These are phyloP conservation scores for Digitonthophagus gazella DNA, from an alignment of 2,888 invertebrate genomes.

Conservation along the genomic window DNA sequence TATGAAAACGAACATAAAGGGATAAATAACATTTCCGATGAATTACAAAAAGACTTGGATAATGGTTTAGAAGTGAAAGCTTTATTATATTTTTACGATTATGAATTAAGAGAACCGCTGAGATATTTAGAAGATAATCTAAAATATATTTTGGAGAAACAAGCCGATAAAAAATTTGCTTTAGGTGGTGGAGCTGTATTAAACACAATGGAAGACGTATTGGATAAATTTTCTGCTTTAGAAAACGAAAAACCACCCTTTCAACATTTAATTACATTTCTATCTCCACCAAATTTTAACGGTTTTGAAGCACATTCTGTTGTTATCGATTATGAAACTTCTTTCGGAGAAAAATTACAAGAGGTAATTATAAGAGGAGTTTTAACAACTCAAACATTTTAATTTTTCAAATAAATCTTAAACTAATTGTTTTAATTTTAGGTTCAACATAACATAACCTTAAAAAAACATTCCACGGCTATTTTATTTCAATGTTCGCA, in stretches of 20 bases:
- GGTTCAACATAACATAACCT: too few species aligned
- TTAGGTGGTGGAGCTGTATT: background rate
- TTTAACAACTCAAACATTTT: too few species aligned
- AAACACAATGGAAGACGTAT: background rate
- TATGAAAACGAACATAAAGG: too few species aligned
- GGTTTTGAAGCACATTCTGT: background rate
- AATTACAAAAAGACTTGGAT: background rate
- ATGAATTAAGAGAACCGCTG: too few species aligned
- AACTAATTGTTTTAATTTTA: too few species aligned
- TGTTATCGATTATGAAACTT: background rate
- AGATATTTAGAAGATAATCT: background rate
- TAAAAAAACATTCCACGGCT: too few species aligned
- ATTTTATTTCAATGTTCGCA: too few species aligned
- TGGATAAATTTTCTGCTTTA: background rate
- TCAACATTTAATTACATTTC: background rate
- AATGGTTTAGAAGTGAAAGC: background rate
- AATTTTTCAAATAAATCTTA: too few species aligned
- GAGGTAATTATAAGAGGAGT: too few species aligned
- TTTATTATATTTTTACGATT: background rate
- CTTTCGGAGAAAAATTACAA: background rate
- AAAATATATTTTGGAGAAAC: background rate
- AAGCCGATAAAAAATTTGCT: background rate
- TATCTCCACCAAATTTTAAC: background rate
- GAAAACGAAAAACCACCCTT: background rate
- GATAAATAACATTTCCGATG: background rate